Evolutionary conservation across 1,140 invertebrate genomes (phyloP), one percentile per base, ranked within the genome.

Genomic region (Scaptodrosophila lebanonensis): DNA sequence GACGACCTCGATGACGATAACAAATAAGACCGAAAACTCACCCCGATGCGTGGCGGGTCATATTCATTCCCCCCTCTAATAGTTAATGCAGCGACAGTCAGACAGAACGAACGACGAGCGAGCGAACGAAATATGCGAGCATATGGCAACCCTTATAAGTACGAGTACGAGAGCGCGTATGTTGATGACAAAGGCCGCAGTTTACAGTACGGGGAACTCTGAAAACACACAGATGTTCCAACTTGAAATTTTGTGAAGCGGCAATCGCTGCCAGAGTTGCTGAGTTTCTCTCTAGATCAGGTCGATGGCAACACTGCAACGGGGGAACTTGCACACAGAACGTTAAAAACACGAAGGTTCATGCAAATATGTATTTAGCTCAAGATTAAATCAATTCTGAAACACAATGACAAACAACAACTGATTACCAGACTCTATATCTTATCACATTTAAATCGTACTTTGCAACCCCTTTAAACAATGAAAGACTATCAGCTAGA

Each of bases 141-240:
- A 77, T 77, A 77, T 77, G 73, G 73, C 73, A 77, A 77, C 73
- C 73, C 73, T 77, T 77, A 79, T 77, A 53, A 54, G 40, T 38
- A 25, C 8, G 22, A 25, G n/a, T n/a, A 25, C 22, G 22, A 25
- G 3, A 25, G 22, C 22, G 3, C n/a, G n/a, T n/a, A n/a, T n/a
- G n/a, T n/a, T n/a, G n/a, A 17, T 52, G 40, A 77, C 63, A 71
- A 79, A 72, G 56, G 54, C 53, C 32, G 50, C 22, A 25, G 3
- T 30, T 54, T 12, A 18, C 43, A 30, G 9, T 25, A 12, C 25
- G 51, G n/a, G 18, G 49, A 18, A 39, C 33, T 20, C 64, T 66
- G 50, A 61, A 25, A 25, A n/a, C 30, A 13, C 57, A 27, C 36
- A 43, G 51, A 62, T 61, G 42, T 61, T 42, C 40, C 68, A 59